These are phyloP conservation scores for Stegodyphus mimosarum DNA, from an alignment of 1,140 invertebrate species.

Conservation along the genomic window DNA sequence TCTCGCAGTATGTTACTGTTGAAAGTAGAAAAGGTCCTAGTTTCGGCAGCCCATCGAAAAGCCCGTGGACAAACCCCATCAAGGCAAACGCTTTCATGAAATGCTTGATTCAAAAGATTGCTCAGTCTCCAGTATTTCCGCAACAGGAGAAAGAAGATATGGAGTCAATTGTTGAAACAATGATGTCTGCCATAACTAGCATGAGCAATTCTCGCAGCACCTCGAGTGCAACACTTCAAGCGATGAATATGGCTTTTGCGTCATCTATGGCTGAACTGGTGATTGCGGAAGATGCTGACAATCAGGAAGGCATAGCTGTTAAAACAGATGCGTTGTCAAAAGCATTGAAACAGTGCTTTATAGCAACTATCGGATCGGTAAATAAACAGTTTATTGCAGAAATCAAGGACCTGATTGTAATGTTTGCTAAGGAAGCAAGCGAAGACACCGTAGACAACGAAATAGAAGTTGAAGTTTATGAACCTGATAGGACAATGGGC, in stretches of 20 bases:
- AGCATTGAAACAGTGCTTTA: conserved; percentile 19
- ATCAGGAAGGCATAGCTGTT: not conserved
- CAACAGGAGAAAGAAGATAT: conserved; percentile 49
- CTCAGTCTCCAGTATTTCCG: conserved; percentile 2
- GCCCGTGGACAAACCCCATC: conserved; percentile 25
- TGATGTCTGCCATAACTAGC: conserved; percentile 21
- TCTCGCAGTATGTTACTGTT: conserved; percentile 7
- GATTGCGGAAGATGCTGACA: conserved; percentile 35
- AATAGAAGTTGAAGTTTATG: not conserved
- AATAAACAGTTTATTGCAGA: conserved; percentile 43
- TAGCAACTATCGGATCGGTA: not conserved
- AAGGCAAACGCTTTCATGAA: conserved; percentile 37
- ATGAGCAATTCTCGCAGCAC: not conserved
- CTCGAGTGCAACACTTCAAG: conserved; percentile 12
- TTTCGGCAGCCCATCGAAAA: not conserved
- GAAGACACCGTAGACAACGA: not conserved
- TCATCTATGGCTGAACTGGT: conserved; percentile 45
- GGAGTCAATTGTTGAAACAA: conserved; percentile 28
- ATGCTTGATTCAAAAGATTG: conserved; percentile 39
- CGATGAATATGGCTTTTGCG: conserved; percentile 54
- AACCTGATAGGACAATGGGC: not conserved
- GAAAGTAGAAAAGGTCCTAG: conserved; percentile 10
- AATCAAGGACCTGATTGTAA: conserved; percentile 38
- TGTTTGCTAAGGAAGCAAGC: conserved; percentile 39
- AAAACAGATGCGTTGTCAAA: conserved; percentile 33